Conservation (phyloP, 2,888 invertebrate species). For the Cylindroiulus punctatus region DNA sequence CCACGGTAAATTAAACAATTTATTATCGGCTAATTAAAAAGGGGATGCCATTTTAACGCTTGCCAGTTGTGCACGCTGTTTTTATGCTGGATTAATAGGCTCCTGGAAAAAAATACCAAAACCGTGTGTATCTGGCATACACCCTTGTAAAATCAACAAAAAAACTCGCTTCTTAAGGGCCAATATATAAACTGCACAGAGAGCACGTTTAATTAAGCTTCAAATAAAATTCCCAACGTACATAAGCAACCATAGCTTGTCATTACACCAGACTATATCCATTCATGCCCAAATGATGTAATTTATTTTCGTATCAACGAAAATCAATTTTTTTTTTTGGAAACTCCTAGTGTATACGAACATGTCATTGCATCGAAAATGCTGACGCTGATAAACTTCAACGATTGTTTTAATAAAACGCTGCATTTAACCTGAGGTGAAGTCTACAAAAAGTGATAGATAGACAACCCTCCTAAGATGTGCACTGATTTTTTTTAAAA, state of each 20-base stretch:
- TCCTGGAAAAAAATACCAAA: background rate
- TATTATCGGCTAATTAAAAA: slow-evolving; percentile 42
- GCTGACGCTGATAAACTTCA: background rate
- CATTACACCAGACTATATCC: background rate
- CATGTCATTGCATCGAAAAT: background rate
- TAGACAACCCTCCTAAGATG: background rate
- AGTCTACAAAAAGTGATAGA: background rate
- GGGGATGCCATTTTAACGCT: background rate
- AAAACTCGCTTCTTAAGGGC: background rate
- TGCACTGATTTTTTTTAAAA: no score
- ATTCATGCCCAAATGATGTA: slow-evolving; percentile 7
- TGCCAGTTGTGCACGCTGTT: background rate
- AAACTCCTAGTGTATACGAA: background rate
- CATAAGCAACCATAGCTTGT: background rate
- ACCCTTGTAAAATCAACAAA: background rate
- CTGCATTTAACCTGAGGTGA: background rate
- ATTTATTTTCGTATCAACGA: slow-evolving; percentile 14
- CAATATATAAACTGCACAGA: background rate
- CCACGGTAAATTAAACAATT: slow-evolving; percentile 30
- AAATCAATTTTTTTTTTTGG: background rate
- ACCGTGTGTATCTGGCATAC: background rate
- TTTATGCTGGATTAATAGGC: slow-evolving; percentile 25
- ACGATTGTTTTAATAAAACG: background rate
- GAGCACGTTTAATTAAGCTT: slow-evolving; percentile 14
- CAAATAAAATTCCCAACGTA: background rate